These are phyloP conservation scores for Axea sp. DNA, from an alignment of 2,888 invertebrate genomes.

Conservation along the genomic window DNA sequence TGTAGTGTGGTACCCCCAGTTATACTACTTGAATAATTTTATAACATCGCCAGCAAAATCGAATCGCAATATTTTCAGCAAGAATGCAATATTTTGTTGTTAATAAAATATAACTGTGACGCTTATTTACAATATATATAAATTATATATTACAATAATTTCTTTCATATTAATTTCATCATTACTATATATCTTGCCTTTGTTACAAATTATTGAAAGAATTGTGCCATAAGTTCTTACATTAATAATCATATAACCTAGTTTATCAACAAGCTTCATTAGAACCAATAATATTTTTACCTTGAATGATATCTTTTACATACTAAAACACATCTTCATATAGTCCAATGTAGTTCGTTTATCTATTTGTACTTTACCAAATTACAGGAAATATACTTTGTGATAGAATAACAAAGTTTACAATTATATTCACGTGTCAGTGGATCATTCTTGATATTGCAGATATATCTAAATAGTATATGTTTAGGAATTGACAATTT, in stretches of 20 bases:
- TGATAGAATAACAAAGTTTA: constrained; percentile 54
- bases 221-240: neutral
- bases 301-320: constrained; percentile 59
- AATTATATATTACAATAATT: too few relatives aligned
- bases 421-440: constrained; percentile 45
- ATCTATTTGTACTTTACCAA: constrained; percentile 70
- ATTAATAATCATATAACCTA: constrained; percentile 5
- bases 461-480: too few relatives aligned
- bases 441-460: constrained; percentile 14
- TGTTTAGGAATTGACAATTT: too few relatives aligned
- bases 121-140: too few relatives aligned
- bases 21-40: too few relatives aligned
- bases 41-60: too few relatives aligned
- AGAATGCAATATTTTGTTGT: too few relatives aligned
- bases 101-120: too few relatives aligned
- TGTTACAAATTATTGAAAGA: neutral
- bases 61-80: too few relatives aligned
- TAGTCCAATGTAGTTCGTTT: constrained; percentile 64
- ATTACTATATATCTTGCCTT: too few relatives aligned
- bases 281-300: constrained; percentile 30
- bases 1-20: too few relatives aligned
- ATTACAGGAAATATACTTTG: constrained; percentile 61
- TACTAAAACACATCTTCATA: constrained; percentile 15
- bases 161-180: too few relatives aligned
- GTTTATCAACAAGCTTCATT: constrained; percentile 16